These are phyloP conservation scores for Lacanobia oleracea DNA, from an alignment of 2,888 invertebrate genomes.

Conservation along the genomic window DNA sequence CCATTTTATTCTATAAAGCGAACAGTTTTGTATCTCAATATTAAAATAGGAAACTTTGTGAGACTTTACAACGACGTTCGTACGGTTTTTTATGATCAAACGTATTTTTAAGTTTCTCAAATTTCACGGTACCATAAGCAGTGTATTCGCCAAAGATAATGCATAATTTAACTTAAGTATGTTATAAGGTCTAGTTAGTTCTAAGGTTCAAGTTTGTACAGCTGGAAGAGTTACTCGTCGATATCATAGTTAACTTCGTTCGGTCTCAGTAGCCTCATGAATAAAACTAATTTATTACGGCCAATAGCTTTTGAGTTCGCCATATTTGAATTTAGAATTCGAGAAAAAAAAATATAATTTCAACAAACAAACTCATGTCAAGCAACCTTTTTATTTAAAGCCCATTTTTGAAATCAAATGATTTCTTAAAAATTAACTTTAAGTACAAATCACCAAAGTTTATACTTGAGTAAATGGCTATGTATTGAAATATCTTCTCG, in stretches of 20 bases:
- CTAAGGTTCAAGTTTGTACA: constrained; percentile 72
- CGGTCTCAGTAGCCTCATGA: constrained; percentile 50
- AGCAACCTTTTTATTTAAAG: background rate
- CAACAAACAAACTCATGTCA: background rate
- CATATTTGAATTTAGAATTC: background rate
- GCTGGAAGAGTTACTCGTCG: constrained; percentile 53
- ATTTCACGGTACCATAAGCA: constrained; percentile 85
- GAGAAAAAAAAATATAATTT: background rate
- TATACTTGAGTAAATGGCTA: background rate
- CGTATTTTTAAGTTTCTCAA: constrained; percentile 71
- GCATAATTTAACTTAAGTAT: constrained; percentile 87
- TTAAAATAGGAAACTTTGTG: constrained; percentile 87
- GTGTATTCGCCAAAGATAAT: constrained; percentile 90
- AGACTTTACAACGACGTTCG: constrained; percentile 88
- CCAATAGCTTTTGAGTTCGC: constrained; percentile 21
- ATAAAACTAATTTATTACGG: constrained; percentile 48
- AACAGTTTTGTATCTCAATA: constrained; percentile 85
- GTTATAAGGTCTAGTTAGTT: constrained; percentile 69
- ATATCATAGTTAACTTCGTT: constrained; percentile 39
- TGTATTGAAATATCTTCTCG: background rate
- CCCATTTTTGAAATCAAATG: background rate
- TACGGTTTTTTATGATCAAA: constrained; percentile 77
- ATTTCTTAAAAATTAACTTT: background rate
- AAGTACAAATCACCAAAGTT: background rate
- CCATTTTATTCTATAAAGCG: constrained; percentile 78